These are phyloP conservation scores for Oxygymnocypris stewartii DNA, from an alignment of 2,113 vertebrate genomes.

Conservation along the genomic window DNA sequence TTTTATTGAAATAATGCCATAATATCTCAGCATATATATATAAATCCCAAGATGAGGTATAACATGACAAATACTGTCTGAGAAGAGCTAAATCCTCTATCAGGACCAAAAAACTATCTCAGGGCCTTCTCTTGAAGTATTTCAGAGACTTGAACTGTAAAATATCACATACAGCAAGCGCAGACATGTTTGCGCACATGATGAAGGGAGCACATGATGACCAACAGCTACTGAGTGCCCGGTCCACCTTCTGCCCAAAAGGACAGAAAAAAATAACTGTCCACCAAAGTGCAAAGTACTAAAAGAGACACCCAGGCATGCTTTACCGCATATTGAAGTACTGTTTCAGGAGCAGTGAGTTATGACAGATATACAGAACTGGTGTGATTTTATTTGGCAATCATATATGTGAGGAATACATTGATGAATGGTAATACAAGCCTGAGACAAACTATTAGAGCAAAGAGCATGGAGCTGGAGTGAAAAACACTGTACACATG, in stretches of 20 bases:
- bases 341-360: background rate
- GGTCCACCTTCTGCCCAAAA: background rate
- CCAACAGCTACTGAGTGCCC: background rate
- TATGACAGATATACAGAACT: background rate
- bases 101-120: background rate
- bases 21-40: constrained; percentile 66
- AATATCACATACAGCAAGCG: constrained; percentile 24
- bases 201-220: background rate
- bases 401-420: constrained; percentile 1
- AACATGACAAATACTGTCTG: constrained; percentile 60
- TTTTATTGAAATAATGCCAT: constrained; percentile 79
- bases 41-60: constrained; percentile 64
- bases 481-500: background rate
- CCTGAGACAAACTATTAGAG: constrained; percentile 5
- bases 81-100: constrained; percentile 18
- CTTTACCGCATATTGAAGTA: background rate
- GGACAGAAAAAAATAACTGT: background rate
- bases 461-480: background rate
- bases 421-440: background rate
- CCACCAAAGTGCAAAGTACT: constrained; percentile 20
- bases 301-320: background rate
- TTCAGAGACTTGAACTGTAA: background rate
- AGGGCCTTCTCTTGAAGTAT: background rate
- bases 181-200: constrained; percentile 13
- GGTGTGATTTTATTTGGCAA: constrained; percentile 33